Evolutionary conservation across 2,113 vertebrate genomes (phyloP), one percentile per base, ranked within the genome.

Genomic region (Amphiprion percula): DNA sequence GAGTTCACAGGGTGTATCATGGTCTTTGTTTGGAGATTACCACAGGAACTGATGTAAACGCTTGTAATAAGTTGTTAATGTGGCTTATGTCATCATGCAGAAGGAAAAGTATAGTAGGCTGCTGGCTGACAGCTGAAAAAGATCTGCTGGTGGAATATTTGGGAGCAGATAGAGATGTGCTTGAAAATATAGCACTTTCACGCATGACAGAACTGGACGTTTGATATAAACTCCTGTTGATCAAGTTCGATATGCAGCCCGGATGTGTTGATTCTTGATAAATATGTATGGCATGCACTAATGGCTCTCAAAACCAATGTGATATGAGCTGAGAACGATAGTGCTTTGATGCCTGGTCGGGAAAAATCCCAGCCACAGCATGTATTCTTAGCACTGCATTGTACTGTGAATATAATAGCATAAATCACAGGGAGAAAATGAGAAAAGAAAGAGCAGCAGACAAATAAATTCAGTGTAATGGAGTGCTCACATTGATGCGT

Each of bases 21-120:
- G 3, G 49, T 49, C 64, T 82, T 87, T 87, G 83, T 88, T 75
- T 53, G 52, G 59, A 83, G 85, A 90, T 90, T 89, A 90, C 41
- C 63, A 66, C 77, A 73, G 68, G 37, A 83, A 86, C 76, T 92
- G 90, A 91, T 89, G 86, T 87, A 90, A 91, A 88, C 39, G n/a
- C 74, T 68, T 73, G 83, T 86, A 93, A 91, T 80, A 60, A 84
- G 70, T 30, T 76, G 64, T 75, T 66, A 77, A 86, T 74, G 64
- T 78, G 77, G 59, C 50, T 84, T 64, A 69, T 74, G 76, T 73
- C 74, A 74, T 80, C 64, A 71, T 71, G 60, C 41, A 55, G 47
- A 39, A 52, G 26, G 10, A 69, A n/a, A 77, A 81, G 47, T 56
- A 64, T 21, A 37, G 50, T 21, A 52, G 53, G 61, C 62, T 33